Percentiles rank a stretch among this genome's conserved stretches.
Evolutionary conservation across 2,888 invertebrate genomes (phyloP).

Genomic region (Drosophila mercatorum): DNA sequence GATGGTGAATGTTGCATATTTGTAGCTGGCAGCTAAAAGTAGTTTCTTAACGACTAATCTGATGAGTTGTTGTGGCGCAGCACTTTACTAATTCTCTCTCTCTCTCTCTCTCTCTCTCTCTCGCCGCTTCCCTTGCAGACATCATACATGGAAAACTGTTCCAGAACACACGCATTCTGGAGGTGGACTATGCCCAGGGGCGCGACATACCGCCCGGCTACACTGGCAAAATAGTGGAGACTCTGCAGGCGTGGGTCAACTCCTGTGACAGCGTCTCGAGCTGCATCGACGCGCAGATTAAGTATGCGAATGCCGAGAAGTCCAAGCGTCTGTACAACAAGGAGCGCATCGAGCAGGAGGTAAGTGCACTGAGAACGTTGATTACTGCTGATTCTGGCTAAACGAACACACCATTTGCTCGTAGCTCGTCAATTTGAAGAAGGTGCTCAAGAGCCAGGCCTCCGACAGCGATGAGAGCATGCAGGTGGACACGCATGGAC

Average conservation of each 20-base stretch:
- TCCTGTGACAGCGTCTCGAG: conserved; percentile 94
- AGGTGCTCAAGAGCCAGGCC: conserved; percentile 92
- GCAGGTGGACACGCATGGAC: conserved; percentile 90
- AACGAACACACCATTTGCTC: background rate
- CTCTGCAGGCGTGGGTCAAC: conserved; percentile 94
- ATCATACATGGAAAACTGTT: conserved; percentile 98
- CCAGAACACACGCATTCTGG: conserved; percentile 96
- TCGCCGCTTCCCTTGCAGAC: conserved; percentile 86
- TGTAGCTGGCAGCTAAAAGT: background rate
- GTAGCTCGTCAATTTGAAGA: conserved; percentile 94
- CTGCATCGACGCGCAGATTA: conserved; percentile 95
- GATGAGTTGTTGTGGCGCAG: background rate
- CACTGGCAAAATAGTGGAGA: conserved; percentile 91
- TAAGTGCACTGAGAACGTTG: conserved; percentile 82
- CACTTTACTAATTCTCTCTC: background rate
- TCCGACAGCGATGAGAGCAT: conserved; percentile 94
- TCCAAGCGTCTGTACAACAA: conserved; percentile 91
- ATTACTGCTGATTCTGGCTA: background rate
- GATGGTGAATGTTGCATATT: background rate
- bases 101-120: background rate
- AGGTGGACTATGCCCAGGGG: conserved; percentile 97
- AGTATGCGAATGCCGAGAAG: conserved; percentile 93
- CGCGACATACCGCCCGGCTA: conserved; percentile 95
- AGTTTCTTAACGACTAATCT: conserved; percentile 4
- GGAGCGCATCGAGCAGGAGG: conserved; percentile 94